Evolutionary conservation across 1,140 invertebrate genomes (phyloP).

Genomic region (Meloidogyne hapla): DNA sequence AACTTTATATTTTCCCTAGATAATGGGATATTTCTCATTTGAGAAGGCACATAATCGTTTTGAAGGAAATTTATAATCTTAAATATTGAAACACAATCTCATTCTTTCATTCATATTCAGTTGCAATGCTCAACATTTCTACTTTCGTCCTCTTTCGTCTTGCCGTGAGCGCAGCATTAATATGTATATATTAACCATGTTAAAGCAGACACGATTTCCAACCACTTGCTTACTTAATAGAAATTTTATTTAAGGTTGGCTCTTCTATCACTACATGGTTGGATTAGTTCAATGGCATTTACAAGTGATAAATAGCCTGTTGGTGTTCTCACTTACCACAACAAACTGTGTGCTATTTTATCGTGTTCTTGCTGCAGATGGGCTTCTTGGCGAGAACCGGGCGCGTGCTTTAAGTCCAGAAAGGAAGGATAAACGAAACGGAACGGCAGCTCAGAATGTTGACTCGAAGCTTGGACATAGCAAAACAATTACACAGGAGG

Average conservation of each 20-base stretch:
- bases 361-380: constrained; percentile 61
- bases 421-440: not conserved
- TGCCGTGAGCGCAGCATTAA: constrained; percentile 36
- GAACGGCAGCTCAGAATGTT: not conserved
- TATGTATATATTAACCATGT: not conserved
- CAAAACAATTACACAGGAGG: not conserved
- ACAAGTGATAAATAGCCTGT: constrained; percentile 2
- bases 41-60: no score
- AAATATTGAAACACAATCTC: no score
- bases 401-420: constrained; percentile 1
- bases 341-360: constrained; percentile 61
- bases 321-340: constrained; percentile 45
- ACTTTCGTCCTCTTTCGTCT: constrained; percentile 62
- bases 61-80: no score
- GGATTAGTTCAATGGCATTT: constrained; percentile 19
- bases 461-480: not conserved
- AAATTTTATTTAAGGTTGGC: constrained; percentile 12
- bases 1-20: not conserved
- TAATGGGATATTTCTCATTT: no score
- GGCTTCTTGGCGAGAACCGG: constrained; percentile 49
- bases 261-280: constrained; percentile 1
- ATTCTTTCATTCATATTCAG: not conserved
- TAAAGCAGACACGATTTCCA: no score
- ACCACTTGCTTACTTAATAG: no score
- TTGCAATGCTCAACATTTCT: constrained; percentile 58